Base-by-base conservation (phyloP, 2,888 invertebrate genomes). In the Bombylius discolor region DNA sequence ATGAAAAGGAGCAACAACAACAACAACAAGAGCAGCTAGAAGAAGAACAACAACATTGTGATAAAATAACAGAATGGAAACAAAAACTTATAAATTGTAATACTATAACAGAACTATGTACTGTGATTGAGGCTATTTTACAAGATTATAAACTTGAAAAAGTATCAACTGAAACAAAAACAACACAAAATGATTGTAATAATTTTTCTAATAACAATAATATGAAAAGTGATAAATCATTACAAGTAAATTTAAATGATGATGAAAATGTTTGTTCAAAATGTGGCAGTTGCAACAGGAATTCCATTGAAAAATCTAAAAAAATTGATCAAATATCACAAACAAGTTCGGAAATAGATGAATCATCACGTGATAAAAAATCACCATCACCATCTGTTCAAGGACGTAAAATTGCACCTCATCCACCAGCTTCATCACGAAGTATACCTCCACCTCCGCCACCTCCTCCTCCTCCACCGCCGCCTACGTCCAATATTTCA, bases 101-200 rank as follows among this genome's bases (percentile, higher is more conserved):
- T 42, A 70, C 67, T 1, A 51, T 73, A 47, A 65, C 67, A 42
- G 72, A 72, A 60, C 67, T 72, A 4, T 69, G 70, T 58, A 65
- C 62, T 12, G 66, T 70, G 51, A 66, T 70, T 50, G 70, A 71
- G 48, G 61, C 70, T 58, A 59, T 69, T 13, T 55, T 61, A 9
- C 60, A 64, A 9, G 64, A 64, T 5, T 59, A 50, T 47, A n/a
- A 36, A 6, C 31, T 42, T 4, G 39, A 42, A 11, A 65, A 69
- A 5, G 65, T 66, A 1, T 67, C 69, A 14, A 70, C 9, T 33
- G 23, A 44, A 44, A 36, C 34, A 36, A 8, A 36, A 36, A 7
- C 34, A 7, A 8, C 4, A 36, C 7, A 36, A 8, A 36, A 36
- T 36, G 34, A 7, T 7, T 36, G 7, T 36, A 36, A 36, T 5